Evolutionary conservation across 1,140 invertebrate species (phyloP).

Genomic region (Halictus rubicundus): DNA sequence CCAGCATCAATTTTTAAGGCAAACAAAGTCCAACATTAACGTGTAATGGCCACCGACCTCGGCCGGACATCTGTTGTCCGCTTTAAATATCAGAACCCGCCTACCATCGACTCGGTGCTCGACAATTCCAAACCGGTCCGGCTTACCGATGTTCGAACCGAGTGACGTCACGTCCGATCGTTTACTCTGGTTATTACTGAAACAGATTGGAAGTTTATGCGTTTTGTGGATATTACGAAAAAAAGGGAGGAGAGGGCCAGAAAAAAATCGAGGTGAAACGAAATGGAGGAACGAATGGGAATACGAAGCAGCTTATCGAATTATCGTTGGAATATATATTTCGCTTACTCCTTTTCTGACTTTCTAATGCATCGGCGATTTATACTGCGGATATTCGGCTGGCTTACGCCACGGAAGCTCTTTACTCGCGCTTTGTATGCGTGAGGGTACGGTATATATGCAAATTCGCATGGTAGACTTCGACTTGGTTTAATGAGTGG

Average conservation of each 20-base stretch:
- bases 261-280: slow-evolving; percentile 6
- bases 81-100: background rate
- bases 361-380: slow-evolving; percentile 29
- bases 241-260: background rate
- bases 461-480: too few relatives aligned
- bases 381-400: background rate
- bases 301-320: slow-evolving; percentile 57
- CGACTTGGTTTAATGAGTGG: too few relatives aligned
- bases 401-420: background rate
- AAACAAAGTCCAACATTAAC: slow-evolving; percentile 62
- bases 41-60: slow-evolving; percentile 47
- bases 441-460: too few relatives aligned
- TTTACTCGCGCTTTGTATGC: too few relatives aligned
- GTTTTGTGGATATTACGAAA: slow-evolving; percentile 58
- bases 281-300: background rate
- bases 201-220: slow-evolving; percentile 66
- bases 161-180: slow-evolving; percentile 66
- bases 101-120: background rate
- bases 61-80: slow-evolving; percentile 52
- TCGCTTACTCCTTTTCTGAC: background rate
- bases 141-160: slow-evolving; percentile 42
- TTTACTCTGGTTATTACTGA: slow-evolving; percentile 65
- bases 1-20: slow-evolving; percentile 60
- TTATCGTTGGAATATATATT: slow-evolving; percentile 45
- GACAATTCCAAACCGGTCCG: slow-evolving; percentile 54